phyloP scores from a whole-genome alignment of 2,113 vertebrate species.

The Engystomops pustulosus region DNA sequence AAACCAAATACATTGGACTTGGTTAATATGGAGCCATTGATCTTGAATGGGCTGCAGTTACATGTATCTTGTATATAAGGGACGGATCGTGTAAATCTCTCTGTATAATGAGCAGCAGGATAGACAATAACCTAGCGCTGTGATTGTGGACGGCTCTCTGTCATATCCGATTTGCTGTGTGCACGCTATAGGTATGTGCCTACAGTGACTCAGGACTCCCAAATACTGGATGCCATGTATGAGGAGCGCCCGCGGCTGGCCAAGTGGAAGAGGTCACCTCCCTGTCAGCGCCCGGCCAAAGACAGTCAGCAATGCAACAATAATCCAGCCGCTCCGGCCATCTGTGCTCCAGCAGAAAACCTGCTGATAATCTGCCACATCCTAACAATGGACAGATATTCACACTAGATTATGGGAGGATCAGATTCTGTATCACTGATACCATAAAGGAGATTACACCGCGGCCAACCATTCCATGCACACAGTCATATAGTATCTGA shows the following conservation, averaged over 20 bases:
- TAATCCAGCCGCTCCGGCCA: constrained; percentile 14
- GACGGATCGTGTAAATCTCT: too few species aligned
- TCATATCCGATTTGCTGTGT: constrained; percentile 1
- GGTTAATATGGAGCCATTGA: too few species aligned
- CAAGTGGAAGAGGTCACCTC: constrained; percentile 33
- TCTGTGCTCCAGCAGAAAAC: constrained; percentile 6
- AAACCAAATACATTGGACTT: too few species aligned
- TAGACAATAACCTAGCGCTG: neutral
- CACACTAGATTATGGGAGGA: neutral
- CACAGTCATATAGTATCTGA: too few species aligned
- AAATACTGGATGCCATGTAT: constrained; percentile 6
- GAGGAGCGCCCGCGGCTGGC: neutral
- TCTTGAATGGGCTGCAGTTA: too few species aligned
- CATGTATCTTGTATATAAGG: too few species aligned
- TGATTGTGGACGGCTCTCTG: constrained; percentile 17
- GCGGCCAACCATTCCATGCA: too few species aligned
- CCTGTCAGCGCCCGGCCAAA: constrained; percentile 12
- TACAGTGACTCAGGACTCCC: neutral
- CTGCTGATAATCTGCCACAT: neutral
- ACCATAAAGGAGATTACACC: neutral
- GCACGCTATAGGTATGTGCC: neutral
- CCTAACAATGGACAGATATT: neutral
- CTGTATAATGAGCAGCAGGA: neutral
- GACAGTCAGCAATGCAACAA: neutral
- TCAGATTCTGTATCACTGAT: neutral